These are phyloP conservation scores for Limosa lapponica DNA, from an alignment of 2,797 vertebrate species.

Conservation along the genomic window DNA sequence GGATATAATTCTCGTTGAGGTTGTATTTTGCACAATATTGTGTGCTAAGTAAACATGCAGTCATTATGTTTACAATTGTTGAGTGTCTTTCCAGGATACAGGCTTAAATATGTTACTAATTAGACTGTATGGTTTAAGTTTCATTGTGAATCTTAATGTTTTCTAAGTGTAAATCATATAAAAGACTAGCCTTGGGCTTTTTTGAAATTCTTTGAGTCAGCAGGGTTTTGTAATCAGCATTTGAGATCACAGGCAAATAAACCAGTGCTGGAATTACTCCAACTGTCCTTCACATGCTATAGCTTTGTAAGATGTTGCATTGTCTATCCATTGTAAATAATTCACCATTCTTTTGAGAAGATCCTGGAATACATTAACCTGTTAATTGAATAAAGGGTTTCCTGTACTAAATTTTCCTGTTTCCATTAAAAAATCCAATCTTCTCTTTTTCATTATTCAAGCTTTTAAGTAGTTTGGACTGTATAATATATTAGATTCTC, in stretches of 20 bases:
- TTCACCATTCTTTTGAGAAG: background rate
- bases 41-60: background rate
- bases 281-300: background rate
- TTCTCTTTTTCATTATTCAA: conserved; percentile 7
- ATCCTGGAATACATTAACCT: background rate
- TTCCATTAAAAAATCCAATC: background rate
- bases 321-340: background rate
- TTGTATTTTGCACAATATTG: background rate
- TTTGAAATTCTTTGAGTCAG: background rate
- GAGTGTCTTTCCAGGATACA: background rate
- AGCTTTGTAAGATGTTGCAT: background rate
- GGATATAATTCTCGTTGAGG: background rate
- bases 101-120: background rate
- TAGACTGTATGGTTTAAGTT: background rate
- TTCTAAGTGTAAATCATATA: background rate
- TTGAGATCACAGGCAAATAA: background rate
- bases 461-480: background rate
- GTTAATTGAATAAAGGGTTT: background rate
- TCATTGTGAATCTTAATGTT: background rate
- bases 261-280: background rate
- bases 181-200: conserved; percentile 12
- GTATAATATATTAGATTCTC: background rate
- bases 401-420: background rate
- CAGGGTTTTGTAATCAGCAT: background rate
- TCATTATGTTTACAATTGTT: background rate